Evolutionary conservation across 2,888 invertebrate species (phyloP).

Genomic region (Cyaniris semiargus): DNA sequence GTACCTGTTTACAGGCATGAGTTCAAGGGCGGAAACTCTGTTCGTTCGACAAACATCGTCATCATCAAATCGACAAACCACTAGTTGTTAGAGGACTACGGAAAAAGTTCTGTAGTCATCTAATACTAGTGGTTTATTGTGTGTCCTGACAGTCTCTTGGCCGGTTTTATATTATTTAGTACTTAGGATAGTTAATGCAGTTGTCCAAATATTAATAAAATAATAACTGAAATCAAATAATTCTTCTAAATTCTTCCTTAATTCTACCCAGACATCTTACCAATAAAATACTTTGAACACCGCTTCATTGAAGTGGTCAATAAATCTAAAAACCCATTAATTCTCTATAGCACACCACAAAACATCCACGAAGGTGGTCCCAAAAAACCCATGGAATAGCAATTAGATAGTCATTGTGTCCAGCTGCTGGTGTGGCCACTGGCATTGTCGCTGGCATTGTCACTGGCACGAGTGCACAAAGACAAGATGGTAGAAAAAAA

Average conservation of each 20-base stretch:
- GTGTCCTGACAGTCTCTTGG: no score
- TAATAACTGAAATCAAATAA: not conserved
- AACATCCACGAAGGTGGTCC: constrained; percentile 19
- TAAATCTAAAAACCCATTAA: constrained; percentile 27
- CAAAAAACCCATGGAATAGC: constrained; percentile 22
- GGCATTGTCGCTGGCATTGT: constrained; percentile 26
- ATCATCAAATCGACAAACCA: no score
- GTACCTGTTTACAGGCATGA: no score
- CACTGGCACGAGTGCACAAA: constrained; percentile 25
- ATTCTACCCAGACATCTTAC: not conserved
- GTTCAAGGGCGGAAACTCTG: no score
- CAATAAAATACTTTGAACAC: not conserved
- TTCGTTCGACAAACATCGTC: no score
- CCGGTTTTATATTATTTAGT: no score
- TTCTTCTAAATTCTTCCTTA: not conserved
- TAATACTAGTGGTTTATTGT: no score
- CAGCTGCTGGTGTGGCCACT: constrained; percentile 13
- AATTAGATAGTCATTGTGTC: constrained; percentile 29
- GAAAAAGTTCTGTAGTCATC: no score
- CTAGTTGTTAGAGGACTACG: no score
- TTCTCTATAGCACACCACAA: constrained; percentile 13
- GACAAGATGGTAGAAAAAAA: constrained; percentile 11
- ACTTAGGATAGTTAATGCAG: no score
- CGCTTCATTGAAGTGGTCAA: not conserved
- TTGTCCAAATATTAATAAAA: no score